Evolutionary conservation across 2,797 vertebrate species (phyloP), one percentile per base, ranked within the genome.

Genomic region (Parauchenoglanis ngamensis): DNA sequence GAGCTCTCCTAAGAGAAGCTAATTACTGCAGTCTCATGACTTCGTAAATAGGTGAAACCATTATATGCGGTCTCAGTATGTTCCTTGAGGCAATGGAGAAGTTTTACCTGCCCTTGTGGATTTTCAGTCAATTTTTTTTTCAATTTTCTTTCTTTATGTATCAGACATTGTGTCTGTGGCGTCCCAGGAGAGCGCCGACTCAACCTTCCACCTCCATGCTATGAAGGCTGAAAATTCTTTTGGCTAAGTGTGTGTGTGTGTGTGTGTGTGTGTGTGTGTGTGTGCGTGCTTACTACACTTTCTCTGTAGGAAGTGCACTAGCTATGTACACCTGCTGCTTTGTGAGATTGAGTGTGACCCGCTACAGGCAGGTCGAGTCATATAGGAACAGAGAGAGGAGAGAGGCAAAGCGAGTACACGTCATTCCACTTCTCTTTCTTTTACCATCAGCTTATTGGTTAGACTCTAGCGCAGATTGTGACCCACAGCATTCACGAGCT

Each of bases 321-420:
- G 65, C 25, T 72, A n/a, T 61, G 79, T 89, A 91, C 83, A 89
- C 77, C 86, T 31, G 56, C 87, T 84, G 85, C 84, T 92, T 91
- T 89, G 83, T 89, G 84, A 91, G 90, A 91, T 90, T 87, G 90
- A 90, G 84, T 83, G 35, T 88, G 89, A 90, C 89, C 88, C 89
- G 77, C 83, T 90, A 68, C 75, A 49, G 86, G 31, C 8, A 59
- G 88, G 90, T 91, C 85, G 85, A 80, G 83, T 83, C 80, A 88
- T 80, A 15, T 65, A 84, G 79, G 35, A 80, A 68, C 25, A 35
- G 35, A 54, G 68, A 15, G 56, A 57, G 35, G 21, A 52, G 3
- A 5, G 61, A 89, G 65, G 77, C 54, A 21, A 15, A 25, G 23
- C 21, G 23, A 80, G 35, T 13, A 44, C 57, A 44, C 31, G 3